phyloP scores from a whole-genome alignment of 2,113 vertebrate species.

The Zosterops hypoxanthus region DNA sequence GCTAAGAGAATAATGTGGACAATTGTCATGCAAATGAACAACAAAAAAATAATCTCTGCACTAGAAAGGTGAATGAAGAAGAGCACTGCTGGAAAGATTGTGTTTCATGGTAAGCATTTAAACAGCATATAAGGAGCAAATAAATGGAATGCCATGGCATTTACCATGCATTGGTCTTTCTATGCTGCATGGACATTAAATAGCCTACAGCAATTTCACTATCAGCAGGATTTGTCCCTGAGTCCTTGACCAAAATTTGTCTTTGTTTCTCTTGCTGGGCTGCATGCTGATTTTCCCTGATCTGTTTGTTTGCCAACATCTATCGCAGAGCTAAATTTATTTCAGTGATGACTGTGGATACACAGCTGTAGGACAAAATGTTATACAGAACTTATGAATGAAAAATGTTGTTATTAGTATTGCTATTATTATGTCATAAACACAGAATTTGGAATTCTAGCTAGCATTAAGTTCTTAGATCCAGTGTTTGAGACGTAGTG shows the following conservation, averaged over 20 bases:
- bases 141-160: constrained; percentile 15
- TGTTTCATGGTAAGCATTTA: constrained; percentile 14
- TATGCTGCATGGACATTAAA: background rate
- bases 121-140: constrained; percentile 9
- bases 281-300: constrained; percentile 22
- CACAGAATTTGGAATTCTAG: background rate
- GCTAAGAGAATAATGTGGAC: background rate
- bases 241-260: constrained; percentile 57
- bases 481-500: background rate
- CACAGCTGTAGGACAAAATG: background rate
- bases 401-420: background rate
- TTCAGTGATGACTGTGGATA: background rate
- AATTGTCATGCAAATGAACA: background rate
- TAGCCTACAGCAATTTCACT: background rate
- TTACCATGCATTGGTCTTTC: background rate
- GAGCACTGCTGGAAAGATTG: background rate
- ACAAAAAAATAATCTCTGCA: background rate
- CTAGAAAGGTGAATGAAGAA: background rate
- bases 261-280: background rate
- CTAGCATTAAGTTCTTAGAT: background rate
- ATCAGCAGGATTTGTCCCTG: constrained; percentile 27
- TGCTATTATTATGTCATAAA: background rate
- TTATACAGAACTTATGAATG: background rate
- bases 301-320: constrained; percentile 12
- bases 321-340: background rate